A percentile compares a stretch with the other conserved stretches of the same genome.
Evolutionary conservation across 2,888 invertebrate genomes (phyloP).

Genomic region (Deilephila elpenor): DNA sequence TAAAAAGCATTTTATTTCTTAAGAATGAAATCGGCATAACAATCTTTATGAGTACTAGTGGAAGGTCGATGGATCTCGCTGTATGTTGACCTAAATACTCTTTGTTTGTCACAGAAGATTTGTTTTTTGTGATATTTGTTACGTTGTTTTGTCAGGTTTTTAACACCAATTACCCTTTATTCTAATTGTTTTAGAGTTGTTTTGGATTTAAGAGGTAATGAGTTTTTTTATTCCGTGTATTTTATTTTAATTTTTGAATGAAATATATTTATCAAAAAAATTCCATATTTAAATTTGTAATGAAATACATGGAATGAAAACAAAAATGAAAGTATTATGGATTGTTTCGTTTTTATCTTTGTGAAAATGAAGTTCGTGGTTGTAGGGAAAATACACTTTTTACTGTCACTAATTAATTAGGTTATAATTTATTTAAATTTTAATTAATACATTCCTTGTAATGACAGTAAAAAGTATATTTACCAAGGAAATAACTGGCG

Average conservation of each 20-base stretch:
- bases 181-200: background rate
- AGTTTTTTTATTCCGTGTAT: background rate
- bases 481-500: background rate
- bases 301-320: background rate
- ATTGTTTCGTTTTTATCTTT: background rate
- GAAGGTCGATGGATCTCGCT: slow-evolving; percentile 12
- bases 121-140: background rate
- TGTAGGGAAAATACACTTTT: background rate
- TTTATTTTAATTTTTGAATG: background rate
- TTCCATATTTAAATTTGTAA: background rate
- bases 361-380: background rate
- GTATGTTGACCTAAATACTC: slow-evolving; percentile 25
- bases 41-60: slow-evolving; percentile 21
- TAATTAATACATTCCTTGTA: background rate
- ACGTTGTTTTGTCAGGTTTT: background rate
- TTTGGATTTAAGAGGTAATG: background rate
- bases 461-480: slow-evolving; percentile 9
- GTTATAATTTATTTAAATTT: background rate
- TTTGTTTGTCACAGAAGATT: slow-evolving; percentile 29
- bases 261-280: background rate
- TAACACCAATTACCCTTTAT: background rate
- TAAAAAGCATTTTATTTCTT: slow-evolving; percentile 20
- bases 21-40: slow-evolving; percentile 20
- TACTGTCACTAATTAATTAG: background rate
- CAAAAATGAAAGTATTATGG: background rate